Evolutionary conservation across 2,888 invertebrate genomes (phyloP).

Genomic region (Acrobasis consociella): DNA sequence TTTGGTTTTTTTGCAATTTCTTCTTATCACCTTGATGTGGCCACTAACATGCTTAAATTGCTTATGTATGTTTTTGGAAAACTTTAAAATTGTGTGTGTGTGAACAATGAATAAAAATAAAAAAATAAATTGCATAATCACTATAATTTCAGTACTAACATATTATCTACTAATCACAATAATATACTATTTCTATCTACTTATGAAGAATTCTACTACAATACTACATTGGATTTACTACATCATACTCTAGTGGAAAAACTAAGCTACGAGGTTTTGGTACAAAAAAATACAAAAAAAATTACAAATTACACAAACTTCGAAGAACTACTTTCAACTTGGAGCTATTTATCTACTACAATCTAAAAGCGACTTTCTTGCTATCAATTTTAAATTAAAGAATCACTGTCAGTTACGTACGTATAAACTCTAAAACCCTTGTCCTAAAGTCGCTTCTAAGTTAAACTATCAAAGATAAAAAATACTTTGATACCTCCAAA

Average conservation of each 20-base stretch:
- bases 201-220: slow-evolving; percentile 1
- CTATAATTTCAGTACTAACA: slow-evolving; percentile 37
- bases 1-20: too few species aligned
- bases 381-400: too few species aligned
- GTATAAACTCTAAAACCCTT: neutral
- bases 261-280: neutral
- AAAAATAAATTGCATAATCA: slow-evolving; percentile 29
- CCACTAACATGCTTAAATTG: too few species aligned
- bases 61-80: too few species aligned
- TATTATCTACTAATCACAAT: slow-evolving; percentile 26
- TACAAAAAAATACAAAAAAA: too few species aligned
- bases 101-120: slow-evolving; percentile 22
- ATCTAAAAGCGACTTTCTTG: too few species aligned
- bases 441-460: neutral
- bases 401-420: too few species aligned
- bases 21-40: too few species aligned
- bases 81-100: too few species aligned
- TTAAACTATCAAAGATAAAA: too few species aligned
- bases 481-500: neutral
- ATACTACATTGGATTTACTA: neutral
- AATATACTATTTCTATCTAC: slow-evolving; percentile 6
- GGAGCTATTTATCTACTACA: too few species aligned
- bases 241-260: neutral
- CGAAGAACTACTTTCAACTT: neutral
- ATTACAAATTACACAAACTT: neutral